Evolutionary conservation across 2,888 invertebrate genomes (phyloP).

Genomic region (Chalcosyrphus nemorum): DNA sequence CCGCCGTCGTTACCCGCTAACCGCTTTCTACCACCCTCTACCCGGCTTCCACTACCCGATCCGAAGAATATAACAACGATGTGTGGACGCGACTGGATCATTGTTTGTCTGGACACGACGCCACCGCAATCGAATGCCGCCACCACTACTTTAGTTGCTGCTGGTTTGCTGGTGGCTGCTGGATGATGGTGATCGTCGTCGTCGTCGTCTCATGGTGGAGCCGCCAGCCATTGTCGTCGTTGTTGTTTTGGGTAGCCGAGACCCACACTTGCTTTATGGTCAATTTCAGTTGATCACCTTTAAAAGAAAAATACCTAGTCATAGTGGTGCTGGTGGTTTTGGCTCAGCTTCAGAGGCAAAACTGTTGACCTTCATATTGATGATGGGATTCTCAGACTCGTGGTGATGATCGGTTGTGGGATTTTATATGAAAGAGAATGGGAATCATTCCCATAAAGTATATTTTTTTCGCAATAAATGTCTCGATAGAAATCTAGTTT

Average conservation of each 20-base stretch:
- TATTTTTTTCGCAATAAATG: conserved; percentile 4
- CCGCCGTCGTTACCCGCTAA: neutral
- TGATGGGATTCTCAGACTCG: neutral
- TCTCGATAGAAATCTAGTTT: neutral
- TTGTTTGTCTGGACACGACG: conserved; percentile 72
- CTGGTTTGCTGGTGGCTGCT: conserved; percentile 10
- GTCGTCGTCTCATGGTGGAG: neutral
- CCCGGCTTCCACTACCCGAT: neutral
- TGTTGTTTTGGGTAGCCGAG: conserved; percentile 15
- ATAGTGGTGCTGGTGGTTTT: conserved; percentile 12
- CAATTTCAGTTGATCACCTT: conserved; percentile 62
- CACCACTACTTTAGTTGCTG: conserved; percentile 37
- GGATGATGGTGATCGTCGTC: conserved; percentile 18
- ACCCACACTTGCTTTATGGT: conserved; percentile 63
- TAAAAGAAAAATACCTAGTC: conserved; percentile 25
- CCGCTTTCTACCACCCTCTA: too few relatives aligned
- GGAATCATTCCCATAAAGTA: conserved; percentile 8
- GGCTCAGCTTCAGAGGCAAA: neutral
- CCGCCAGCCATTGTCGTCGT: too few relatives aligned
- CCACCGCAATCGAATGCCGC: conserved; percentile 64
- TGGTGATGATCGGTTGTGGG: neutral
- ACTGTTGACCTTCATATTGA: conserved; percentile 35
- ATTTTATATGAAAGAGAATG: neutral
- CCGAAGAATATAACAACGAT: conserved; percentile 42
- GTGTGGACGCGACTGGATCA: conserved; percentile 65